These are phyloP conservation scores for Drosophila murphyi DNA, from an alignment of 1,140 invertebrate genomes.

Conservation along the genomic window DNA sequence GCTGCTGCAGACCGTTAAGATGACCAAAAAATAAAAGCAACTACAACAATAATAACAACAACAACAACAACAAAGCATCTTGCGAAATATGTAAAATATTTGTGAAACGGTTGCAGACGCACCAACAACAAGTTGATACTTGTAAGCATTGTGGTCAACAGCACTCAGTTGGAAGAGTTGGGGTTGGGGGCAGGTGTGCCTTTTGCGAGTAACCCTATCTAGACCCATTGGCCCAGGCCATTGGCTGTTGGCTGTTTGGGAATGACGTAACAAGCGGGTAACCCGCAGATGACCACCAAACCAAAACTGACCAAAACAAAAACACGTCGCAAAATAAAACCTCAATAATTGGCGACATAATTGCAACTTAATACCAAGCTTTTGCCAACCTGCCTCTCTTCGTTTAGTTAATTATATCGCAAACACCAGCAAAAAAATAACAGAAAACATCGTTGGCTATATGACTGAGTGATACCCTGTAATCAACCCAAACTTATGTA, in stretches of 20 bases:
- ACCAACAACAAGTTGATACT: constrained; percentile 20
- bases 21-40: constrained; percentile 17
- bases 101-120: constrained; percentile 73
- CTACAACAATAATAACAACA: constrained; percentile 2
- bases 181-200: not conserved
- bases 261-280: constrained; percentile 45
- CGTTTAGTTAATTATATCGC: constrained; percentile 80
- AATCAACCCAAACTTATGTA: not conserved
- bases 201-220: constrained; percentile 54
- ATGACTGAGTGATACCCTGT: not conserved
- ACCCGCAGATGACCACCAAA: constrained; percentile 25
- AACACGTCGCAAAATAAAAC: constrained; percentile 79
- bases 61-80: constrained; percentile 5
- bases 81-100: constrained; percentile 72
- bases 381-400: constrained; percentile 71
- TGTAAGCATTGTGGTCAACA: constrained; percentile 7
- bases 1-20: constrained; percentile 43
- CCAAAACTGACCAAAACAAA: constrained; percentile 54
- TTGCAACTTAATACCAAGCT: constrained; percentile 82
- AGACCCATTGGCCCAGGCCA: constrained; percentile 25
- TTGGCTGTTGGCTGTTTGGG: constrained; percentile 15
- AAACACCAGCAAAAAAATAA: constrained; percentile 49
- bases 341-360: constrained; percentile 82
- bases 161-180: not conserved
- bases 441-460: not conserved